Evolutionary conservation across 2,113 vertebrate species (phyloP).

Genomic region (Mystacornis crossleyi): DNA sequence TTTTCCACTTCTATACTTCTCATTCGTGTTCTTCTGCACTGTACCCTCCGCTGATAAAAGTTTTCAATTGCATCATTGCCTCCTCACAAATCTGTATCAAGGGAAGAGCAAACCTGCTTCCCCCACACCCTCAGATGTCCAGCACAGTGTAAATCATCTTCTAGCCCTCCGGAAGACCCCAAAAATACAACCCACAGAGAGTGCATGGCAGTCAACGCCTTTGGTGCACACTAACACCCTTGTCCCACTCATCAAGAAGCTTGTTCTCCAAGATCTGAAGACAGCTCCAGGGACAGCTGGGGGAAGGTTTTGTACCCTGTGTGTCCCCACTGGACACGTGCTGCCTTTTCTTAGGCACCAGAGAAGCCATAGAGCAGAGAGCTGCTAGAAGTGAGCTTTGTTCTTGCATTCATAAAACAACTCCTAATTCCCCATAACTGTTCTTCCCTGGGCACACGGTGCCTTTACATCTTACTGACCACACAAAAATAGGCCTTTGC

Average conservation of each 20-base stretch:
- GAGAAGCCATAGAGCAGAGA: neutral
- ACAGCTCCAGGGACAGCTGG: neutral
- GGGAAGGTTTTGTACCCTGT: neutral
- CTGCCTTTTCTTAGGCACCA: neutral
- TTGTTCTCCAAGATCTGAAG: neutral
- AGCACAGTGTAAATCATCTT: neutral
- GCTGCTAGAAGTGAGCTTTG: neutral
- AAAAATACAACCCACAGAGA: neutral
- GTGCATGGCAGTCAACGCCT: rapidly evolving
- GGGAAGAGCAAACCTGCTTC: neutral
- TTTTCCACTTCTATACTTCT: neutral
- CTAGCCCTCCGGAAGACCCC: neutral
- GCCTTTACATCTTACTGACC: neutral
- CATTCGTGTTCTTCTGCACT: neutral
- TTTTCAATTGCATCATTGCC: neutral
- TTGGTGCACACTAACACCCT: rapidly evolving
- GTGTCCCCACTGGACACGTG: neutral
- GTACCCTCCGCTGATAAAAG: neutral
- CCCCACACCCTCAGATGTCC: neutral
- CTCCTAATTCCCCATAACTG: neutral
- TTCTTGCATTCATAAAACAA: neutral
- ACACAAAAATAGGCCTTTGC: neutral
- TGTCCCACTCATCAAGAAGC: neutral
- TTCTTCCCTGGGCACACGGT: neutral
- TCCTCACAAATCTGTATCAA: neutral